Conservation (phyloP, 2,797 vertebrate species). For the Oceanodroma leucorhoa region DNA sequence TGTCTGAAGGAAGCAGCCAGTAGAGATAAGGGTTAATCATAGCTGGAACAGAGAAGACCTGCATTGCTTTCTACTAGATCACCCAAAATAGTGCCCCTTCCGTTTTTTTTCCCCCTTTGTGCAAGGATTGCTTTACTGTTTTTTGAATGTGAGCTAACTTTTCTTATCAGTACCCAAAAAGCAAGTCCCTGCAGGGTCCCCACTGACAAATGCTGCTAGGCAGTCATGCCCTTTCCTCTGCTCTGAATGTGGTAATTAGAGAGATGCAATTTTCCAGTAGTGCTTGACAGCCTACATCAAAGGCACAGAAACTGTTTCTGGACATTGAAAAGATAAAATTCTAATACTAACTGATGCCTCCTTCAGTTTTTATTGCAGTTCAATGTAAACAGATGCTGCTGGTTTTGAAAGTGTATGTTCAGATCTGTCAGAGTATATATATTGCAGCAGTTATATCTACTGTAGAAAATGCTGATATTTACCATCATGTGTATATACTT, state of each 20-base stretch:
- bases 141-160: background rate
- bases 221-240: constrained; percentile 20
- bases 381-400: constrained; percentile 30
- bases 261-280: constrained; percentile 61
- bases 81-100: background rate
- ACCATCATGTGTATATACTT: background rate
- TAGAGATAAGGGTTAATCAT: background rate
- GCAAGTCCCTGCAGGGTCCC: constrained; percentile 29
- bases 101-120: background rate
- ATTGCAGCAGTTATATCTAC: background rate
- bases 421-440: background rate
- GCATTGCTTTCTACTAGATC: background rate
- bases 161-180: constrained; percentile 42
- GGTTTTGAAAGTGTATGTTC: background rate
- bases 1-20: background rate
- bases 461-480: background rate
- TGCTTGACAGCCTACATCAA: constrained; percentile 61
- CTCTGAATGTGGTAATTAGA: constrained; percentile 9
- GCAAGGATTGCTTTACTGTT: background rate
- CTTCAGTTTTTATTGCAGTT: constrained; percentile 54
- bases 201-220: background rate
- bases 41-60: background rate
- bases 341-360: constrained; percentile 56
- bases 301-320: constrained; percentile 62
- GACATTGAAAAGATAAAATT: constrained; percentile 68